These are phyloP conservation scores for Ceratina japonica DNA, from an alignment of 1,140 invertebrate genomes.

Conservation along the genomic window DNA sequence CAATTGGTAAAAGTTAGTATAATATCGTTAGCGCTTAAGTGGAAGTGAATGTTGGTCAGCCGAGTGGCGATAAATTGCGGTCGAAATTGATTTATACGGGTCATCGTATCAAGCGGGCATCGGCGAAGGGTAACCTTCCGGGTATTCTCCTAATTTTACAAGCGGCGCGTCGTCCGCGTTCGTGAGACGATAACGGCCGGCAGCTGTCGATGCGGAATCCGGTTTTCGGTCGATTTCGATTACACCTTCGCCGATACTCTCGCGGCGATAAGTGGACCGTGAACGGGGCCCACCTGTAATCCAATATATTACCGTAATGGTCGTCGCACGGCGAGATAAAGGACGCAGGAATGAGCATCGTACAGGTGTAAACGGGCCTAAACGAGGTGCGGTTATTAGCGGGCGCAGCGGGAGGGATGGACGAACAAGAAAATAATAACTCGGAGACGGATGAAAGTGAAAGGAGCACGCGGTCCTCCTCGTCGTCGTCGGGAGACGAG, in stretches of 20 bases:
- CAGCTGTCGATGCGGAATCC: conserved; percentile 50
- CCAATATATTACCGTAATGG: conserved; percentile 65
- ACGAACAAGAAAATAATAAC: conserved; percentile 54
- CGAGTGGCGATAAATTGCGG: conserved; percentile 1
- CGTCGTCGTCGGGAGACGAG: background rate
- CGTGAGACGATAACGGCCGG: too few relatives aligned
- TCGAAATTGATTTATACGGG: background rate
- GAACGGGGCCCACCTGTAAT: conserved; percentile 51
- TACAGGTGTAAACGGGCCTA: conserved; percentile 73
- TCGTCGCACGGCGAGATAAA: conserved; percentile 49
- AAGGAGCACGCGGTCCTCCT: conserved; percentile 3
- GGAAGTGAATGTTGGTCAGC: background rate
- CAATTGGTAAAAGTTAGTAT: background rate
- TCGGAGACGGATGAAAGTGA: conserved; percentile 35
- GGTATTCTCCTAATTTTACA: conserved; percentile 17
- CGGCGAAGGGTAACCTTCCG: too few relatives aligned
- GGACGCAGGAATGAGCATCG: conserved; percentile 31
- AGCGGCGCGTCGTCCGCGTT: background rate
- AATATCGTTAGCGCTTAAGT: background rate
- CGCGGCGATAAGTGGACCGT: conserved; percentile 50
- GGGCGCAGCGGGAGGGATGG: conserved; percentile 51
- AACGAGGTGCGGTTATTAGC: conserved; percentile 72
- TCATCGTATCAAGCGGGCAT: background rate
- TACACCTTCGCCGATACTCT: conserved; percentile 39
- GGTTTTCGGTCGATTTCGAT: conserved; percentile 55